phyloP scores from a whole-genome alignment of 2,113 vertebrate species.

The Dryoscopus gambensis region DNA sequence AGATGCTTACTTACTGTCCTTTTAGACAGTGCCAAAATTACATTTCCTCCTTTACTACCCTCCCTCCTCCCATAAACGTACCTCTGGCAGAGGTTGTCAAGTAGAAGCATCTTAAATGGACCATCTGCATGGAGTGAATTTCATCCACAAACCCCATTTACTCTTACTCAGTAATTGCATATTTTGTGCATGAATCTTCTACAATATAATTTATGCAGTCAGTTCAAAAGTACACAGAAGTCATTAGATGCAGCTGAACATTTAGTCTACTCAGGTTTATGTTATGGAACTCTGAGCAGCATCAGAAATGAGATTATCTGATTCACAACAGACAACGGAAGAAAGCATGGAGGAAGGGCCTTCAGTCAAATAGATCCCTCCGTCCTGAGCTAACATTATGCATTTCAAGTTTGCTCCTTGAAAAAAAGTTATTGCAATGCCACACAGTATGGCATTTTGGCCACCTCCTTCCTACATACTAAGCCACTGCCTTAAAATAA shows the following conservation, averaged over 20 bases:
- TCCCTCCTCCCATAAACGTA: not conserved
- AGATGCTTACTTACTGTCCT: not conserved
- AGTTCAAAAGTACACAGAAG: constrained; percentile 26
- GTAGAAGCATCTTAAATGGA: not conserved
- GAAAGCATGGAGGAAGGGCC: not conserved
- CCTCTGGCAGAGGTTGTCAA: constrained; percentile 5
- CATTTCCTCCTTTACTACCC: not conserved
- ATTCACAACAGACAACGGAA: not conserved
- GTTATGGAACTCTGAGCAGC: not conserved
- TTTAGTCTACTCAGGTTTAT: constrained; percentile 3
- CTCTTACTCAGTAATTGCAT: not conserved
- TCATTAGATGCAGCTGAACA: constrained; percentile 30
- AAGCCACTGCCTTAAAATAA: not conserved
- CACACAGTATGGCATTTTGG: not conserved
- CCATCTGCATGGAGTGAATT: constrained; percentile 7
- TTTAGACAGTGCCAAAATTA: not conserved
- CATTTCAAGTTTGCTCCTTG: not conserved
- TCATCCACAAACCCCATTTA: constrained; percentile 13
- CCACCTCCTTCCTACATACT: not conserved
- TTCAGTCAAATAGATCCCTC: not conserved
- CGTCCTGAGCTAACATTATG: not conserved
- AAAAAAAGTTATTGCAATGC: not conserved
- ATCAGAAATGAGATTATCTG: constrained; percentile 21
- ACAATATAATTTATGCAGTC: constrained; percentile 23
- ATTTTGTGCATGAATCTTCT: constrained; percentile 25